These are phyloP conservation scores for Spilarctia lutea DNA, from an alignment of 2,888 invertebrate species.

Conservation along the genomic window DNA sequence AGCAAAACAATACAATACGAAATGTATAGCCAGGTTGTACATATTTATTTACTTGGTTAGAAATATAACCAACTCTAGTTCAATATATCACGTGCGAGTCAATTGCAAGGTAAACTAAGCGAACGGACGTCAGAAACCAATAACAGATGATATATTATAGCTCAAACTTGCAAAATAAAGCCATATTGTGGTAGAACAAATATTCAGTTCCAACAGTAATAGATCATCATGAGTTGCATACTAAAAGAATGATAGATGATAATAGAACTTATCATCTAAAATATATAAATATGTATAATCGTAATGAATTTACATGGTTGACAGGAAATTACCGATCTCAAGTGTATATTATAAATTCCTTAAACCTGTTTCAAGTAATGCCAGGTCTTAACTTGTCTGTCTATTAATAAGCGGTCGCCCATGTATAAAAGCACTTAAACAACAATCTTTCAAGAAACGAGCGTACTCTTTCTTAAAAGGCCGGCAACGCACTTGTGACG, in stretches of 20 bases:
- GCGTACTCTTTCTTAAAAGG: no score
- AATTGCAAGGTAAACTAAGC: constrained; percentile 19
- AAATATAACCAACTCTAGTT: not conserved
- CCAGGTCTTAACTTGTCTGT: no score
- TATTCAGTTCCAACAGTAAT: not conserved
- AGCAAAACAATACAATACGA: not conserved
- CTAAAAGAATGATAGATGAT: not conserved
- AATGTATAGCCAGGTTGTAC: not conserved
- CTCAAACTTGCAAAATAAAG: constrained; percentile 9
- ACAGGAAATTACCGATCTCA: no score
- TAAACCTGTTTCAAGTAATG: not conserved
- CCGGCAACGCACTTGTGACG: no score
- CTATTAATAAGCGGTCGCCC: no score
- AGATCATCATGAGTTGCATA: constrained; percentile 1
- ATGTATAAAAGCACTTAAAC: no score
- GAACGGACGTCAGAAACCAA: constrained; percentile 11
- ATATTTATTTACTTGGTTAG: not conserved
- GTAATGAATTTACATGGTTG: no score
- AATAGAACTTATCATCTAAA: no score
- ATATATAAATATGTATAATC: no score
- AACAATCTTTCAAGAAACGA: no score
- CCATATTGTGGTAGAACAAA: constrained; percentile 12
- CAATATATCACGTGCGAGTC: constrained; percentile 17
- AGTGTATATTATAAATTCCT: no score
- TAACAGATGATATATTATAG: constrained; percentile 20